Evolutionary conservation across 2,113 vertebrate species (phyloP), one percentile per base, ranked within the genome.

Genomic region (Panurus biarmicus): DNA sequence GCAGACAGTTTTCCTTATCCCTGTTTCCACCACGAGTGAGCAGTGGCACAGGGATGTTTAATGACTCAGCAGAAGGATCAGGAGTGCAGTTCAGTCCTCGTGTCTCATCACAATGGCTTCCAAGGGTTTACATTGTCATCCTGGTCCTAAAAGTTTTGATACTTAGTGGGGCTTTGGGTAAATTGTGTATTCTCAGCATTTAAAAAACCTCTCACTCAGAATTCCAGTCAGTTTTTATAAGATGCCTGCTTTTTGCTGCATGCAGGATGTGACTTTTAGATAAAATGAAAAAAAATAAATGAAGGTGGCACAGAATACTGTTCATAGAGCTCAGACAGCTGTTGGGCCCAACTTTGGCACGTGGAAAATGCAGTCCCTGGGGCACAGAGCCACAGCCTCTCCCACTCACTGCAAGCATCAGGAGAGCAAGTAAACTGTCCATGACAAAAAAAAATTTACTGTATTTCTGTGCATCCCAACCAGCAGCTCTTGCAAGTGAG

Each of bases 31-130:
- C 73, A 40, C 22, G 69, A 25, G n/a, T 84, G 64, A 93, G 67
- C 51, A 20, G 6, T 66, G 69, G 47, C 82, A 67, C 54, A n/a
- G 67, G 25, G 47, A 67, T 74, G 75, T 90, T 92, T 60, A 93
- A 76, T 94, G 95, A 94, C 75, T 95, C 87, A 92, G 90, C 92
- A 95, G 83, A 81, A 74, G 65, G 53, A 35, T 58, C 56, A 38
- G 36, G 48, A 74, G 51, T 26, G 38, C 20, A 42, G 26, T 57
- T 71, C 50, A 93, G 56, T 71, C 74, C 69, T 91, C 82, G 72
- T 91, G 51, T 47, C 60, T 61, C 79, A 61, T 86, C 70, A 38
- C 57, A 64, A 1, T 24, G 38, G 16, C 56, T 56, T 89, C 45
- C 73, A 89, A 67, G 65, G 78, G 44, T 70, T 61, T 47, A 66